Base-by-base conservation (phyloP, 1,140 invertebrate species). In the Spodoptera litura region DNA sequence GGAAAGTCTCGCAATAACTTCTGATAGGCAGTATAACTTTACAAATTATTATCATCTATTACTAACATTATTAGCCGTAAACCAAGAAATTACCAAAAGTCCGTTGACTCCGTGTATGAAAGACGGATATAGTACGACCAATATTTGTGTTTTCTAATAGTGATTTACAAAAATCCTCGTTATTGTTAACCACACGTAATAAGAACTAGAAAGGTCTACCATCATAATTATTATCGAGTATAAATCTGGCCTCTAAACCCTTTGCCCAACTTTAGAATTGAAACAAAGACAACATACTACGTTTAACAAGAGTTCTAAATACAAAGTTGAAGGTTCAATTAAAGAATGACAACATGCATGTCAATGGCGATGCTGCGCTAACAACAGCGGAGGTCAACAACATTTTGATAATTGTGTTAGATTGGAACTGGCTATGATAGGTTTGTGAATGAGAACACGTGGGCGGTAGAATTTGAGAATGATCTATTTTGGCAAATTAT, bases 381-480 rank as follows among this genome's bases (percentile, higher is more conserved):
- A 71, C 52, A 8, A 56, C 9, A 31, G 3, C 31, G 38, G 52
- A 71, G 68, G 68, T 71, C 68, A 71, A 56, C 52, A 71, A 38
- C 52, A 71, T 56, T 31, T 35, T 25, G 27, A 15, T 71, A 71
- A 71, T 56, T 56, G 68, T 55, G 27, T 71, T 56, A 53, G 66
- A 31, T 53, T n/a, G 49, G 12, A 8, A 44, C 25, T 31, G 31
- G 31, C 31, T 31, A 5, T 31, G 31, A 2, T 35, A 56, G 38
- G 38, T 71, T 71, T 38, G 66, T 70, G 49, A 70, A 71, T 56
- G n/a, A 55, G 38, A 13, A 56, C 12, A 53, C 68, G 68, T 71
- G 31, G 68, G 68, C 13, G n/a, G 15, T 56, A n/a, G 25, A 55
- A 53, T 31, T 70, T 70, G 52, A 27, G 20, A 71, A 52, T 56